These are phyloP conservation scores for Eutolmus rufibarbis DNA, from an alignment of 2,888 invertebrate species.

Conservation along the genomic window DNA sequence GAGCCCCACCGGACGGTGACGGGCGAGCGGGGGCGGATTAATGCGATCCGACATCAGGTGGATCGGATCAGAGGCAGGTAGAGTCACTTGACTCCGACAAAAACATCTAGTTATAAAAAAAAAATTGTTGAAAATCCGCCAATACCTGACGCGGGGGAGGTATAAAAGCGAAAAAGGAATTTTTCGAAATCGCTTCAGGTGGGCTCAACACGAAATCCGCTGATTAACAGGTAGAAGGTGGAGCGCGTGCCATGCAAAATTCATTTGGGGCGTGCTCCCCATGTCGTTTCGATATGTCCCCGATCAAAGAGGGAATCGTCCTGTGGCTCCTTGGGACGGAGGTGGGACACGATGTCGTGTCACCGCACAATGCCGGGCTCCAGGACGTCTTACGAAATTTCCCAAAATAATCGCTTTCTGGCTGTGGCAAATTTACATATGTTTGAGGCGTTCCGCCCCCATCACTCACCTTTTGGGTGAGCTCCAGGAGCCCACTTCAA, in stretches of 20 bases:
- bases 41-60: not conserved
- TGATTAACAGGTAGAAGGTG: not conserved
- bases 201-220: not conserved
- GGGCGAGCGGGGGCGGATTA: not conserved
- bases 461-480: not conserved
- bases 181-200: not conserved
- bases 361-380: not conserved
- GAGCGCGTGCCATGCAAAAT: not conserved
- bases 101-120: not conserved
- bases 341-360: not conserved
- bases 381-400: not conserved
- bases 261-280: not conserved
- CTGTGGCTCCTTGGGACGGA: not conserved
- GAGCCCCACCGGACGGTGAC: not conserved
- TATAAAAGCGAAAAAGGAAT: not conserved
- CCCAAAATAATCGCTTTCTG: not conserved
- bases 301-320: not conserved
- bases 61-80: not conserved
- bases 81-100: not conserved
- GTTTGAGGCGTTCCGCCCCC: not conserved
- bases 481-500: not conserved
- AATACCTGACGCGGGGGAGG: not conserved
- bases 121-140: not conserved
- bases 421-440: not conserved
- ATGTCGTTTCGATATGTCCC: not conserved